phyloP scores from a whole-genome alignment of 2,888 invertebrate genomes.

The Dynastes maya region DNA sequence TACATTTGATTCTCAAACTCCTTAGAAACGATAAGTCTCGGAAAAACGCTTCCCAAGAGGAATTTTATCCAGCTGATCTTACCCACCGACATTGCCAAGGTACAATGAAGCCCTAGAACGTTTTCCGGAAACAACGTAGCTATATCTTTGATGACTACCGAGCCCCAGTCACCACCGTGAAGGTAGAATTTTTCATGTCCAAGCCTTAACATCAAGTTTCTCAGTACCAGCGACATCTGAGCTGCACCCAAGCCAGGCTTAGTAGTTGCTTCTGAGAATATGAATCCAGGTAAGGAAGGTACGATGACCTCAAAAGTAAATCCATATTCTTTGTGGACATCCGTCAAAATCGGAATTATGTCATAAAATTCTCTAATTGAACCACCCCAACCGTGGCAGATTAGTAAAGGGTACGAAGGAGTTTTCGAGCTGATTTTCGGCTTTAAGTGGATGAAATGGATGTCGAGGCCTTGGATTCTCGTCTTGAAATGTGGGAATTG shows the following conservation, averaged over 20 bases:
- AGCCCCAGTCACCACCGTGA: slow-evolving; percentile 91
- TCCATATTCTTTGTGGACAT: slow-evolving; percentile 71
- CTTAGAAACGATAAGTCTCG: slow-evolving; percentile 74
- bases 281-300: slow-evolving; percentile 73
- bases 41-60: slow-evolving; percentile 73
- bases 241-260: slow-evolving; percentile 77
- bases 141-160: slow-evolving; percentile 75
- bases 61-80: slow-evolving; percentile 57
- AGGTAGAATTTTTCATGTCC: slow-evolving; percentile 79
- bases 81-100: slow-evolving; percentile 72
- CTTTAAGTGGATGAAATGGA: slow-evolving; percentile 74
- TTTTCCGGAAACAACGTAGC: slow-evolving; percentile 77
- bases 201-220: slow-evolving; percentile 81
- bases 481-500: slow-evolving; percentile 80
- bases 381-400: slow-evolving; percentile 95
- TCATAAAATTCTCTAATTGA: slow-evolving; percentile 88
- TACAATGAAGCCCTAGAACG: slow-evolving; percentile 75
- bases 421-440: slow-evolving; percentile 65
- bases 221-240: slow-evolving; percentile 75
- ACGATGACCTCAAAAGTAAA: slow-evolving; percentile 80
- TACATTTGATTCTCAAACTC: slow-evolving; percentile 73
- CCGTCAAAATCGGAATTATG: slow-evolving; percentile 78
- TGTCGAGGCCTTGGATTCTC: slow-evolving; percentile 80
- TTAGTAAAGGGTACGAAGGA: slow-evolving; percentile 76
- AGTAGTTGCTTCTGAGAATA: slow-evolving; percentile 73